These are phyloP conservation scores for Poecile atricapillus DNA, from an alignment of 2,113 vertebrate genomes.

Conservation along the genomic window DNA sequence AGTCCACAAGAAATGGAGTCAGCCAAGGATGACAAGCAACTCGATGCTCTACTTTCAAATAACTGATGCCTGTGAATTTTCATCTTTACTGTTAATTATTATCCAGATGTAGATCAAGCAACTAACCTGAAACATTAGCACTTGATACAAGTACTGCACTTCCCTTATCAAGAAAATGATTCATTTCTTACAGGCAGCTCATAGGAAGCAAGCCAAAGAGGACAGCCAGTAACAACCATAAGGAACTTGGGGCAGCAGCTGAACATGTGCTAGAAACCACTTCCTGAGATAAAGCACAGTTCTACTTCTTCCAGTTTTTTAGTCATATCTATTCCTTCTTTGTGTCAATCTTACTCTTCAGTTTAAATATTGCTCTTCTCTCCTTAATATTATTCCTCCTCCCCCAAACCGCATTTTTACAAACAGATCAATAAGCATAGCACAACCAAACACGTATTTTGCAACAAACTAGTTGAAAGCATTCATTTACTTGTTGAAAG, in stretches of 20 bases:
- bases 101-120: not conserved
- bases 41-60: not conserved
- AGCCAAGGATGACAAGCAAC: not conserved
- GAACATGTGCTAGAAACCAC: constrained; percentile 7
- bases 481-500: not conserved
- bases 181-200: not conserved
- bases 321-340: not conserved
- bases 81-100: constrained; percentile 26
- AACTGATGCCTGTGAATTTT: not conserved
- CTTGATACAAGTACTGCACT: not conserved
- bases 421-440: not conserved
- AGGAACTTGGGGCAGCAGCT: not conserved
- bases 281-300: not conserved
- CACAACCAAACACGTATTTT: not conserved
- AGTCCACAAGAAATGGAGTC: not conserved
- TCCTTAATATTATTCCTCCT: not conserved
- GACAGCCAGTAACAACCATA: not conserved
- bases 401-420: not conserved
- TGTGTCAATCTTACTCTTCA: not conserved
- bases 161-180: not conserved
- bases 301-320: constrained; percentile 9
- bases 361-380: not conserved
- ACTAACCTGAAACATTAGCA: not conserved
- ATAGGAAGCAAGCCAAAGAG: not conserved
- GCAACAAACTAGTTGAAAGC: not conserved